Conservation (phyloP, 2,113 vertebrate species). For the Oriolus oriolus region DNA sequence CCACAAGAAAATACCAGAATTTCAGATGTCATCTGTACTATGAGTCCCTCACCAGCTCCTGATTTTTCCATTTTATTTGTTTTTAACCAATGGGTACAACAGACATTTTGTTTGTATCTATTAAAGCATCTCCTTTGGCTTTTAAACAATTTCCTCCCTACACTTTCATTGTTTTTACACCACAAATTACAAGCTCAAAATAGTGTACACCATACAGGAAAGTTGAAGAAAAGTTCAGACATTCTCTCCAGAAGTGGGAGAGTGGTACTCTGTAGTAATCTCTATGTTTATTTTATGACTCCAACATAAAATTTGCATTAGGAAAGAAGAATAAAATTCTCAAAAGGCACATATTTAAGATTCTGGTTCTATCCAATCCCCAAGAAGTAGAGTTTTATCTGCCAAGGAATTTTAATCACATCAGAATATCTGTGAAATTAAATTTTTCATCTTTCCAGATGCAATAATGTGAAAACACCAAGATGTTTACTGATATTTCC, state of each 20-base stretch:
- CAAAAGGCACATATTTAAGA: neutral
- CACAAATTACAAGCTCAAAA: neutral
- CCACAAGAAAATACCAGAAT: neutral
- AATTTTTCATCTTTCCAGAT: neutral
- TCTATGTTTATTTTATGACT: neutral
- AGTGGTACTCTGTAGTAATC: neutral
- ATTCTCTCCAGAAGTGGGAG: neutral
- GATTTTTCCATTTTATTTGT: neutral
- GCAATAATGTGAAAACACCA: neutral
- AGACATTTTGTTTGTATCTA: neutral
- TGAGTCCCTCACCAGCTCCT: neutral
- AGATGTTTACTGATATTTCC: neutral
- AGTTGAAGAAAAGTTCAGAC: neutral
- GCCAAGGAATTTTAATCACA: neutral
- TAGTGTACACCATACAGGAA: neutral
- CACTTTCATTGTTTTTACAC: neutral
- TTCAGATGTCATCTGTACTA: neutral
- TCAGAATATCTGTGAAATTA: neutral
- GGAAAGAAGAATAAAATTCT: neutral
- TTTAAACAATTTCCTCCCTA: neutral
- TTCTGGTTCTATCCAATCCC: neutral
- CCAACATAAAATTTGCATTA: neutral
- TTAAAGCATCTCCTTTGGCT: neutral
- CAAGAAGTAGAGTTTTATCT: neutral
- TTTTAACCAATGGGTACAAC: neutral